Conservation (phyloP, 2,113 vertebrate genomes). For the Crotalus viridis region DNA sequence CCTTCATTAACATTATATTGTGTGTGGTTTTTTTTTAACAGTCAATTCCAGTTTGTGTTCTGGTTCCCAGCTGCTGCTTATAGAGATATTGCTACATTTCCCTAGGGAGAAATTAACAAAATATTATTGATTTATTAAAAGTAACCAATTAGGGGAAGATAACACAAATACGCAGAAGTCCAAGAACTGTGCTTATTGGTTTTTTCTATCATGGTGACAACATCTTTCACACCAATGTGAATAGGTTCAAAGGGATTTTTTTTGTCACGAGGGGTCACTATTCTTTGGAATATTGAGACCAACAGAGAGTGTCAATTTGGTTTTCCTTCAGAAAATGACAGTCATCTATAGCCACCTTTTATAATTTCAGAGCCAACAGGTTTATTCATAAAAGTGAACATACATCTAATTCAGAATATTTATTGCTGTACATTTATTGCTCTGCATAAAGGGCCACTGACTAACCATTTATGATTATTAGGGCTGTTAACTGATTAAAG, state of each 20-base stretch:
- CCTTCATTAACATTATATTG: slow-evolving; percentile 4
- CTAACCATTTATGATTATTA: slow-evolving; percentile 16
- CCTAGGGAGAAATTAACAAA: slow-evolving; percentile 14
- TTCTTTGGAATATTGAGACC: slow-evolving; percentile 17
- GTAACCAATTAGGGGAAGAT: slow-evolving; percentile 1
- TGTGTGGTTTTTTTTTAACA: neutral
- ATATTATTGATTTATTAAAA: slow-evolving; percentile 7
- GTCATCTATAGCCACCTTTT: neutral
- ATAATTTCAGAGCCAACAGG: neutral
- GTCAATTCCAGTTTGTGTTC: neutral
- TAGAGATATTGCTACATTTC: neutral
- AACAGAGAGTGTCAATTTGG: neutral
- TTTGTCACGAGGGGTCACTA: slow-evolving; percentile 16
- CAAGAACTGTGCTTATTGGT: slow-evolving; percentile 6
- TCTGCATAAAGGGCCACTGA: neutral
- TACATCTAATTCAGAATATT: neutral
- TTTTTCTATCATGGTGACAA: slow-evolving; percentile 19
- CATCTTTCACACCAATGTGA: slow-evolving; percentile 26
- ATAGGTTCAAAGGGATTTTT: slow-evolving; percentile 20
- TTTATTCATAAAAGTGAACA: neutral
- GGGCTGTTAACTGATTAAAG: neutral
- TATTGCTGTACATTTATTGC: neutral
- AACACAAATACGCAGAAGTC: neutral
- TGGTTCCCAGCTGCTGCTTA: neutral
- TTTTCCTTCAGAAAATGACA: neutral